Conservation (phyloP, 2,888 invertebrate genomes). For the Gymnoscelis rufifasciata region DNA sequence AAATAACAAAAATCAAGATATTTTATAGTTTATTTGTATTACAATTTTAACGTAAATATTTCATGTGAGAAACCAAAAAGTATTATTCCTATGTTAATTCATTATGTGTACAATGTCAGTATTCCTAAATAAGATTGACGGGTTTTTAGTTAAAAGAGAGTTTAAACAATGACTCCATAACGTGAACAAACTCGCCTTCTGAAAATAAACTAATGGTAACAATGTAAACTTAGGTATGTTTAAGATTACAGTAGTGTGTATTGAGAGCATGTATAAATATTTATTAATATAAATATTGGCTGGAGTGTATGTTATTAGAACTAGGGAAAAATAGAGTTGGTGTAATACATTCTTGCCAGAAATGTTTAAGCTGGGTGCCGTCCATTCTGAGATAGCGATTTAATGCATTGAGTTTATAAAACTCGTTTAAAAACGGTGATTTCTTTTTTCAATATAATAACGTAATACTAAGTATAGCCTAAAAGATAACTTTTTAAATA, state of each 20-base stretch:
- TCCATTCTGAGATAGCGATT: too few relatives aligned
- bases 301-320: not conserved
- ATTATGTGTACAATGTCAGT: not conserved
- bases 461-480: too few relatives aligned
- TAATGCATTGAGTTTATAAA: too few relatives aligned
- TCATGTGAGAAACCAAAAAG: too few relatives aligned
- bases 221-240: constrained; percentile 2
- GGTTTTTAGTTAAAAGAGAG: not conserved
- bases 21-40: not conserved
- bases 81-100: too few relatives aligned
- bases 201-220: constrained; percentile 2
- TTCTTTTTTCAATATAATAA: too few relatives aligned
- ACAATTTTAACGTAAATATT: not conserved
- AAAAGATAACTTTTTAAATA: too few relatives aligned
- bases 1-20: constrained; percentile 1
- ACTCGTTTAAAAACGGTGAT: too few relatives aligned
- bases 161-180: constrained; percentile 1
- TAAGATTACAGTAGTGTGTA: not conserved
- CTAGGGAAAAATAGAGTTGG: not conserved
- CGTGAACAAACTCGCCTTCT: not conserved
- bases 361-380: too few relatives aligned
- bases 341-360: not conserved
- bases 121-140: constrained; percentile 10
- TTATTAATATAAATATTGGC: not conserved
- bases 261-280: not conserved